These are phyloP conservation scores for Callospermophilus lateralis DNA, from an alignment of 2,113 vertebrate species.

Conservation along the genomic window DNA sequence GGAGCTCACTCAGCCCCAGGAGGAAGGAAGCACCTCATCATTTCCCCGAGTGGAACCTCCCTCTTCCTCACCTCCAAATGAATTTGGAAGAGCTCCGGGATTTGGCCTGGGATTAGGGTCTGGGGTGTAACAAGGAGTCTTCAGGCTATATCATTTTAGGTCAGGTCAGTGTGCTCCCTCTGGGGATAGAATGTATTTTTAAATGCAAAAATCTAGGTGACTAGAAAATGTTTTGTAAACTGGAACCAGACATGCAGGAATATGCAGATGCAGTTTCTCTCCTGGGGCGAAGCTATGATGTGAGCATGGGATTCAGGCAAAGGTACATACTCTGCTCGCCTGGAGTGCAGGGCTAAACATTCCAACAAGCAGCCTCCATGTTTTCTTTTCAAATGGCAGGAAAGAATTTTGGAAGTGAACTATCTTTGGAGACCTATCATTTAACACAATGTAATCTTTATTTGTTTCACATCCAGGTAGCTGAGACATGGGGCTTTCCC, in stretches of 20 bases:
- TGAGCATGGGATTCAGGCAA: not conserved
- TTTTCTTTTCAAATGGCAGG: not conserved
- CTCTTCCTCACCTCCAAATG: conserved; percentile 38
- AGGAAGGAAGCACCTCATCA: conserved; percentile 65
- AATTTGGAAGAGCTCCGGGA: conserved; percentile 22
- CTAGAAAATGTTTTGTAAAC: not conserved
- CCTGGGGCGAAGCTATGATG: not conserved
- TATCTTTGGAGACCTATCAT: not conserved
- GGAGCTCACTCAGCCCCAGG: not conserved
- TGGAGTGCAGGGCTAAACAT: not conserved
- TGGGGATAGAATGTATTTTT: not conserved
- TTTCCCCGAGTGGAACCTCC: conserved; percentile 18
- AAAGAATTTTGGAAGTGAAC: not conserved
- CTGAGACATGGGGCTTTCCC: not conserved
- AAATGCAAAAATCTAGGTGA: conserved; percentile 27
- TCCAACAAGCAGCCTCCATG: not conserved
- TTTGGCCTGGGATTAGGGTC: not conserved
- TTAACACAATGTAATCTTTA: not conserved
- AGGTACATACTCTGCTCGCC: not conserved
- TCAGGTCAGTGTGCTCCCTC: not conserved
- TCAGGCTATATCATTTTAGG: not conserved
- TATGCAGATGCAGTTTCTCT: not conserved
- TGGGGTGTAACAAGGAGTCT: not conserved
- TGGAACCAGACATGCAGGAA: not conserved
- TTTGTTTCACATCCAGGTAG: not conserved